phyloP scores from a whole-genome alignment of 2,113 vertebrate species.

The Psephotus haematonotus region DNA sequence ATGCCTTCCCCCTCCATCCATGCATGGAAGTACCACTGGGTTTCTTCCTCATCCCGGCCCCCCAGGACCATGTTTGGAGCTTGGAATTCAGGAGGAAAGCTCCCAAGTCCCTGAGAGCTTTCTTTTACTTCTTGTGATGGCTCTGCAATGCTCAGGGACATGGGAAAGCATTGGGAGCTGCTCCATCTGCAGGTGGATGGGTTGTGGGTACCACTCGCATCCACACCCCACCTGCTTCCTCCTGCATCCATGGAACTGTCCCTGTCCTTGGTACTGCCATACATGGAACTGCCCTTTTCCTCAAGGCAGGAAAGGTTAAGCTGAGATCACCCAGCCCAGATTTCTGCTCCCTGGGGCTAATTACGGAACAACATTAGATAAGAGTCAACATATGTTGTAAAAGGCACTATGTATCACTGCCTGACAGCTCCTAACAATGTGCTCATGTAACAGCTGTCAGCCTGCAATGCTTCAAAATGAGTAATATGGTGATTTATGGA shows the following conservation, averaged over 20 bases:
- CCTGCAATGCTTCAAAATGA: conserved; percentile 72
- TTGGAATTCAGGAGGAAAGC: background rate
- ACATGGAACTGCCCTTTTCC: background rate
- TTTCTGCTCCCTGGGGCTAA: conserved; percentile 76
- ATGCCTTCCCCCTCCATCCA: background rate
- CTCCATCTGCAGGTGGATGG: background rate
- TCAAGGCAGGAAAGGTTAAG: conserved; percentile 69
- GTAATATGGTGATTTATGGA: conserved; percentile 85
- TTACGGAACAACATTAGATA: conserved; percentile 83
- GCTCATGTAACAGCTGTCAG: conserved; percentile 84
- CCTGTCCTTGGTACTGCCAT: background rate
- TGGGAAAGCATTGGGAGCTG: rapidly evolving
- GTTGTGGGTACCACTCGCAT: rapidly evolving
- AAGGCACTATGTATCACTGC: conserved; percentile 78
- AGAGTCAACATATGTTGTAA: conserved; percentile 86
- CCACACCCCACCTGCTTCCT: background rate
- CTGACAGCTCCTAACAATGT: conserved; percentile 84
- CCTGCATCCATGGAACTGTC: background rate
- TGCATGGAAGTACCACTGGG: background rate
- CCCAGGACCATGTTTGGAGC: background rate
- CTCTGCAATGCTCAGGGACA: rapidly evolving
- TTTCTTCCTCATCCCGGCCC: background rate
- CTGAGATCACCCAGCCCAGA: conserved; percentile 69
- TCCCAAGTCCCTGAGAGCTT: background rate
- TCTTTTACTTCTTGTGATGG: rapidly evolving